phyloP scores from a whole-genome alignment of 2,113 vertebrate species.

The Pleuronectes platessa region DNA sequence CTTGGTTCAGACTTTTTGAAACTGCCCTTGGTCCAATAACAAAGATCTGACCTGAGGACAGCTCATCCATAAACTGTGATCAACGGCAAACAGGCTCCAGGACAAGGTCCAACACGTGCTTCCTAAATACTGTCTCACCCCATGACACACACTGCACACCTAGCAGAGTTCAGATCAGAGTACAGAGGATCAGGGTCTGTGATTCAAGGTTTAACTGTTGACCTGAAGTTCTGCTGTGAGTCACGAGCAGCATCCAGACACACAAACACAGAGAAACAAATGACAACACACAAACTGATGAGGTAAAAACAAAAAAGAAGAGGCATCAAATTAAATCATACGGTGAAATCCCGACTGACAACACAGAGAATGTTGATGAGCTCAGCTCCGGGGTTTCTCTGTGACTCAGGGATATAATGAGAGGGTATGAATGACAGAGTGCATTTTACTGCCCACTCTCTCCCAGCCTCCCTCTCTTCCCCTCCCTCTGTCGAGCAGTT shows the following conservation, averaged over 20 bases:
- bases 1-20: too few species aligned
- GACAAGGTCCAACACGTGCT: neutral
- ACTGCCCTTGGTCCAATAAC: too few species aligned
- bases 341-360: constrained; percentile 1
- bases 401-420: constrained; percentile 76
- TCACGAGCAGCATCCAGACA: neutral
- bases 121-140: neutral
- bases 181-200: neutral
- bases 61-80: neutral
- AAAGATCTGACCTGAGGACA: too few species aligned
- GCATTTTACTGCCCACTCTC: constrained; percentile 58
- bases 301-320: too few species aligned
- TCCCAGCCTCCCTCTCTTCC: constrained; percentile 7
- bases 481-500: constrained; percentile 50
- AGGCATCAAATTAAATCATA: constrained; percentile 29
- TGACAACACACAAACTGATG: neutral
- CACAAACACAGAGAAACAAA: neutral
- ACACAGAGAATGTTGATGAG: constrained; percentile 29
- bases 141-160: neutral
- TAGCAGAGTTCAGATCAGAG: neutral
- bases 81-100: neutral
- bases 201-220: neutral
- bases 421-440: constrained; percentile 66
- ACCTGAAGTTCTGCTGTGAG: neutral
- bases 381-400: constrained; percentile 58